Percentiles rank a stretch among this genome's conserved stretches.
Conservation (phyloP, 2,113 vertebrate species). For the Vimba vimba region DNA sequence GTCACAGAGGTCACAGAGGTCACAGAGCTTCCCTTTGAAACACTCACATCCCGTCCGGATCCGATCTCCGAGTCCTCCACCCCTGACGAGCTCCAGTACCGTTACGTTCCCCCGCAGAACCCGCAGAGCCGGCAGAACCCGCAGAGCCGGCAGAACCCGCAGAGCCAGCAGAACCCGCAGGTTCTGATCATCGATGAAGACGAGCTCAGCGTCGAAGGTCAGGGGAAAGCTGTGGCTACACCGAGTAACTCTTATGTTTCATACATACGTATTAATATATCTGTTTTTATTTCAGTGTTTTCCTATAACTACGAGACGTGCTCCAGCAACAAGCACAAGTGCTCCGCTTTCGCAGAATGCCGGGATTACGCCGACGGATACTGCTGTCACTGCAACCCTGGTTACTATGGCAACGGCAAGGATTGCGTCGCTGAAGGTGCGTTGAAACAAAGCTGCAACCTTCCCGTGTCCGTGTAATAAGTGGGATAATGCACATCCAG, state of each 20-base stretch:
- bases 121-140: conserved; percentile 71
- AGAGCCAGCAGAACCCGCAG: conserved; percentile 74
- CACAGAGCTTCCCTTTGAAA: conserved; percentile 28
- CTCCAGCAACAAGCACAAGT: conserved; percentile 84
- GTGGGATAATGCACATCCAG: too few species aligned
- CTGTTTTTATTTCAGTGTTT: conserved; percentile 79
- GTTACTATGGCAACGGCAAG: conserved; percentile 91
- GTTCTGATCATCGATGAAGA: conserved; percentile 81
- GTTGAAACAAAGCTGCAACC: too few species aligned
- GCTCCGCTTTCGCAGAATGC: conserved; percentile 88
- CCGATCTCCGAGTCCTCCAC: background rate
- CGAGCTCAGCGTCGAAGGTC: conserved; percentile 84
- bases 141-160: conserved; percentile 60
- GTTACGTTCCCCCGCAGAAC: background rate
- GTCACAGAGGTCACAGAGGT: conserved; percentile 51
- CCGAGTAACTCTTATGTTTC: background rate
- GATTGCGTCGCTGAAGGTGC: conserved; percentile 93
- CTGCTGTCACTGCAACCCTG: conserved; percentile 89
- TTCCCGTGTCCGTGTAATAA: too few species aligned
- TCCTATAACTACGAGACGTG: conserved; percentile 88
- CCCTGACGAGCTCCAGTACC: background rate
- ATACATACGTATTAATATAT: background rate
- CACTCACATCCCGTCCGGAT: background rate
- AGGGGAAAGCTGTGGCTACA: conserved; percentile 49
- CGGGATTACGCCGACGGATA: conserved; percentile 85